Base-by-base conservation (phyloP, 2,888 invertebrate genomes). In the Gordius sp. region DNA sequence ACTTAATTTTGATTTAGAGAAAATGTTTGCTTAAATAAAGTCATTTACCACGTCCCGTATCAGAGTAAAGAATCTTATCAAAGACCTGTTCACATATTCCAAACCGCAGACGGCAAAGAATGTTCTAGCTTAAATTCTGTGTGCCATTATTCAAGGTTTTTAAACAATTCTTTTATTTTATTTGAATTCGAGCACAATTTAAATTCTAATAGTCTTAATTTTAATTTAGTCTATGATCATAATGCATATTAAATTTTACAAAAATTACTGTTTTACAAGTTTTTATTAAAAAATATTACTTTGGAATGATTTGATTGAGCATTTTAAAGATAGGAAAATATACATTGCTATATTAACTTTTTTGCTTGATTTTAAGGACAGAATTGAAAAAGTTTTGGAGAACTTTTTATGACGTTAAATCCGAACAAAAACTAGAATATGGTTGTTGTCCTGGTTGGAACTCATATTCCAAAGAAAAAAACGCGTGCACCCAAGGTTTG, bases 401-500 rank as follows among this genome's bases (percentile, higher is more conserved):
- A 13, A 33, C n/a, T 33, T 33, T n/a, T 13, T 13, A 8, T 13
- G 39, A 33, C 8, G n/a, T 33, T n/a, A n/a, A 33, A 33, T 33
- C 39, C 8, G n/a, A 13, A 13, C 8, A 33, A 33, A 33, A 33
- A 33, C n/a, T 33, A 33, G 39, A 33, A 33, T 33, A 47, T 47
- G 47, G 47, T 8, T 47, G 47, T 20, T 47, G 47, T 47, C 16
- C 13, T 20, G 47, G 47, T 8, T 47, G 47, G 47, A 47, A 8
- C 4, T n/a, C 8, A 4, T n/a, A 47, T 47, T 47, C 47, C 13
- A 47, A 47, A 23, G 20, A 47, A 47, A 47, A 47, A 47, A 47
- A 47, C 4, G 20, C 8, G 4, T 47, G 47, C 39, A 47, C 47
- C 16, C 8, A 47, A 47, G 47, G 47, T 47, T 13, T 33, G 8